A percentile compares a stretch with the other conserved stretches of the same genome.
Evolutionary conservation across 2,888 invertebrate genomes (phyloP).

Genomic region (Dryobotodes eremita): DNA sequence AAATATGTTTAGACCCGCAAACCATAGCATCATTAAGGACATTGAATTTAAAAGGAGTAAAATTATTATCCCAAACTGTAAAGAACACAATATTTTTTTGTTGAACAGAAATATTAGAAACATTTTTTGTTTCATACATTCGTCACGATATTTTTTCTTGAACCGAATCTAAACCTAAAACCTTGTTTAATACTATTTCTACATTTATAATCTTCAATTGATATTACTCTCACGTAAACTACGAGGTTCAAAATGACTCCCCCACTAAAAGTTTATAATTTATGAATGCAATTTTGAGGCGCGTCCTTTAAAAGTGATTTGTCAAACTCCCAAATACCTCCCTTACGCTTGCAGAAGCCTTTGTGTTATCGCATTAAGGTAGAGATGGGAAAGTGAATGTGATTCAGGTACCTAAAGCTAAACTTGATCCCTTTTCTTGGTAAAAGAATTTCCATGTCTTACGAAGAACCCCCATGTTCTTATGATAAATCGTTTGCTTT

Average conservation of each 20-base stretch:
- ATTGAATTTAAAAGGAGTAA: not conserved
- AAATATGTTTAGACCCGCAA: not conserved
- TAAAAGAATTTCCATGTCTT: constrained; percentile 77
- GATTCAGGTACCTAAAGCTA: constrained; percentile 74
- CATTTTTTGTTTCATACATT: too few relatives aligned
- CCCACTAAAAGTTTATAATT: constrained; percentile 29
- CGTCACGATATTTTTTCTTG: too few relatives aligned
- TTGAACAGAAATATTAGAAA: not conserved
- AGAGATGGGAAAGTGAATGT: constrained; percentile 52
- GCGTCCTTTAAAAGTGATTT: constrained; percentile 45
- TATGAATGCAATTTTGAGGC: constrained; percentile 35
- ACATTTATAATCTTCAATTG: not conserved
- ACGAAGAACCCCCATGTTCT: constrained; percentile 43
- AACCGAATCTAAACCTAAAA: too few relatives aligned
- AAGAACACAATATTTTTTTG: not conserved
- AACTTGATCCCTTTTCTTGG: constrained; percentile 72
- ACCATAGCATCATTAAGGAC: not conserved
- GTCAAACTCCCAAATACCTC: constrained; percentile 41
- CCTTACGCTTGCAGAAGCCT: constrained; percentile 42
- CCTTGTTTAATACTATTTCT: too few relatives aligned
- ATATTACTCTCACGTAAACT: not conserved
- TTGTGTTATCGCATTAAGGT: constrained; percentile 67
- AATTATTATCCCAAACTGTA: not conserved
- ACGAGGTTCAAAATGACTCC: not conserved
- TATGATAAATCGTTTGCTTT: constrained; percentile 64